Evolutionary conservation across 2,888 invertebrate species (phyloP).

Genomic region (Erebia aethiops): DNA sequence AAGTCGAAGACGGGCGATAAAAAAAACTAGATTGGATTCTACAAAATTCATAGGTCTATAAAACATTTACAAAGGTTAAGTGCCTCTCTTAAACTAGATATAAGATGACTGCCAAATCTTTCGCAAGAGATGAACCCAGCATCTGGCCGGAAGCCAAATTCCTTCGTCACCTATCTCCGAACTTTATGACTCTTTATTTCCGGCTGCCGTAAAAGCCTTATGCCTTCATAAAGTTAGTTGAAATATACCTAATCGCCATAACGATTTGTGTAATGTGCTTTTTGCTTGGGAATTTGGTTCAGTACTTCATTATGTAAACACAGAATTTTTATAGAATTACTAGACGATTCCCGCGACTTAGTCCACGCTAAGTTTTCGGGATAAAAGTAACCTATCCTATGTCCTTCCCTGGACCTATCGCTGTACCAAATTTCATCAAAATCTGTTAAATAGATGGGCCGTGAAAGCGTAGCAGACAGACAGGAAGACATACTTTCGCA

Average conservation of each 20-base stretch:
- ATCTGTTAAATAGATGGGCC: no score
- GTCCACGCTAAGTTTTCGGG: no score
- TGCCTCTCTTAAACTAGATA: conserved; percentile 30
- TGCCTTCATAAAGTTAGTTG: conserved; percentile 32
- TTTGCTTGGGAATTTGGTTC: not conserved
- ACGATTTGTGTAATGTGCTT: not conserved
- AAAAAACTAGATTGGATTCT: not conserved
- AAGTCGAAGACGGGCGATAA: not conserved
- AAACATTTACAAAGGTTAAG: conserved; percentile 20
- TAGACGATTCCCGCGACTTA: no score
- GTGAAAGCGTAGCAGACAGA: no score
- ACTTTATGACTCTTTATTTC: conserved; percentile 45
- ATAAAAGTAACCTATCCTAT: no score
- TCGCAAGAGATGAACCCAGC: conserved; percentile 37
- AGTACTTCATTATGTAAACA: no score
- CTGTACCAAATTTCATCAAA: no score
- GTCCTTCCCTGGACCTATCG: no score
- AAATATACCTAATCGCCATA: conserved; percentile 28
- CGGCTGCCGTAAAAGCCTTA: conserved; percentile 35
- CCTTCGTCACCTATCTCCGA: conserved; percentile 42
- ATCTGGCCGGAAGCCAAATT: conserved; percentile 42
- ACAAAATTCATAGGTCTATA: not conserved
- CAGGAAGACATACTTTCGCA: no score
- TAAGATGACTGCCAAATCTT: conserved; percentile 40
- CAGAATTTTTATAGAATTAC: no score